Conservation (phyloP, 2,797 vertebrate species). For the Phrynocephalus forsythii region DNA sequence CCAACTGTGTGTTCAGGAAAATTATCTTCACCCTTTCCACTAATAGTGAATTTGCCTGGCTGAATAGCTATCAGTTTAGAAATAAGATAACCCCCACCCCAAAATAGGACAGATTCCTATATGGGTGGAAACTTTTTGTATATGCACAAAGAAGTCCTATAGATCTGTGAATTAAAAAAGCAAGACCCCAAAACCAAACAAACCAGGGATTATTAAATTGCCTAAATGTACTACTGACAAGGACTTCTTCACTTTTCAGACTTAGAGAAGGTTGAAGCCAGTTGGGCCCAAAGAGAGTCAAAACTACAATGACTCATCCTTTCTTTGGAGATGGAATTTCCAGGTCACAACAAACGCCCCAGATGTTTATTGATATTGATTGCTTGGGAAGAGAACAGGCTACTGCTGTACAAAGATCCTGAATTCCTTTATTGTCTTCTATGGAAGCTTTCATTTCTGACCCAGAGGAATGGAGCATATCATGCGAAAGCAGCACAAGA, state of each 20-base stretch:
- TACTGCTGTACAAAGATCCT: neutral
- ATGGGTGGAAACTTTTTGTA: neutral
- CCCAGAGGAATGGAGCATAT: neutral
- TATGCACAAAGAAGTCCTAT: neutral
- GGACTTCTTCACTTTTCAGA: neutral
- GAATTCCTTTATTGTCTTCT: neutral
- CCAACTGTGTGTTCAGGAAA: no score
- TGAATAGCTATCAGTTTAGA: neutral
- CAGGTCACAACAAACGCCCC: neutral
- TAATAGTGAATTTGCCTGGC: neutral
- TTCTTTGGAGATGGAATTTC: neutral
- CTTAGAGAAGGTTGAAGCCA: neutral
- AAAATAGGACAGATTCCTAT: neutral
- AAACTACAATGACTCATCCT: neutral
- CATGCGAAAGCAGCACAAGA: neutral
- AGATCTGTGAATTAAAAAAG: no score
- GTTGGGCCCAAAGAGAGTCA: neutral
- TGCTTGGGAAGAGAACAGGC: neutral
- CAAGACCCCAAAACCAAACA: no score
- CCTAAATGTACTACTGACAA: neutral
- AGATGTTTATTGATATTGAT: neutral
- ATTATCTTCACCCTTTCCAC: neutral
- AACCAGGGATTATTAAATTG: neutral
- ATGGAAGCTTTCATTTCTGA: neutral
- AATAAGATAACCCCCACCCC: neutral